A percentile compares a stretch with the other conserved stretches of the same genome.
These are phyloP conservation scores for Argyrosomus japonicus DNA, from an alignment of 2,113 vertebrate genomes.

Conservation along the genomic window DNA sequence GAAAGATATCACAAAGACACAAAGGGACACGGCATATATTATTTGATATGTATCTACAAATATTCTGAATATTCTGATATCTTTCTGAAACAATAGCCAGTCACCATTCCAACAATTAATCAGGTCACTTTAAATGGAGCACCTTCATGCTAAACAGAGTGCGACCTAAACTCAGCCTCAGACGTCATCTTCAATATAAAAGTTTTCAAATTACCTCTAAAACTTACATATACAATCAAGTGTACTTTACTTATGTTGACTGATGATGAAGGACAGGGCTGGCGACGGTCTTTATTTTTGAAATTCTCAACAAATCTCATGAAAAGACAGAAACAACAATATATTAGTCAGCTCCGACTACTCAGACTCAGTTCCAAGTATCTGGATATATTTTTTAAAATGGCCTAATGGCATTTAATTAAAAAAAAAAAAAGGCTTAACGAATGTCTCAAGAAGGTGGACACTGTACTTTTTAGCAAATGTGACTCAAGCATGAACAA, in stretches of 20 bases:
- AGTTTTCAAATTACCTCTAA: conserved; percentile 5
- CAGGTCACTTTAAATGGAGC: neutral
- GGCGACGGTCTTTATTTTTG: neutral
- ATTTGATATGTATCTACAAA: conserved; percentile 13
- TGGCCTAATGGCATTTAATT: neutral
- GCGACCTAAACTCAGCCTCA: neutral
- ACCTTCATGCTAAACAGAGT: neutral
- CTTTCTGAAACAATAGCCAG: neutral
- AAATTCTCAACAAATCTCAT: neutral
- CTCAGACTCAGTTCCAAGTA: too few relatives aligned
- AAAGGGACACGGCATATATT: neutral
- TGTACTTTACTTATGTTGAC: neutral
- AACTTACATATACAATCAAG: neutral
- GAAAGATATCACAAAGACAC: conserved; percentile 28
- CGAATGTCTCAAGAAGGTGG: neutral
- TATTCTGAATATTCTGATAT: neutral
- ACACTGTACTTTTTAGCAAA: neutral
- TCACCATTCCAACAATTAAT: neutral
- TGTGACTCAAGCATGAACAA: conserved; percentile 4
- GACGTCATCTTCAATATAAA: neutral
- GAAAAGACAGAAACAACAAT: neutral
- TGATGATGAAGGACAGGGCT: neutral
- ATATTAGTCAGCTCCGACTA: neutral
- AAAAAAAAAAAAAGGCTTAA: neutral
- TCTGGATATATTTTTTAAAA: too few relatives aligned